Conservation (phyloP, 2,113 vertebrate genomes). For the Actenoides hombroni region DNA sequence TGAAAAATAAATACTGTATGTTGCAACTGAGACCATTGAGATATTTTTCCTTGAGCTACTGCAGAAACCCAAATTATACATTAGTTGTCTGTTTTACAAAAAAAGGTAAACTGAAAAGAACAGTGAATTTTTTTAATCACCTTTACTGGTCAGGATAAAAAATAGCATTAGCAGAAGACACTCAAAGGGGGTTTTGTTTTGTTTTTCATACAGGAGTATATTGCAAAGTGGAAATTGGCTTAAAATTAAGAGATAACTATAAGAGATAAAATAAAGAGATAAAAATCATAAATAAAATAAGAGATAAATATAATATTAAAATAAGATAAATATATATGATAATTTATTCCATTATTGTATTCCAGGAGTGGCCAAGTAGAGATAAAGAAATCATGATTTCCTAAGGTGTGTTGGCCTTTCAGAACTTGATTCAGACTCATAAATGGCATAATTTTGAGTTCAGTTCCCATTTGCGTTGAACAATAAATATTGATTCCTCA, state of each 20-base stretch:
- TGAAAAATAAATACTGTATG: background rate
- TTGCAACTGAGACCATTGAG: background rate
- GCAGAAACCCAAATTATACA: background rate
- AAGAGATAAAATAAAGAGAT: no score
- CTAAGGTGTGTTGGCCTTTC: background rate
- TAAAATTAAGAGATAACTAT: background rate
- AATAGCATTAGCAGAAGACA: background rate
- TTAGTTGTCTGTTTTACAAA: background rate
- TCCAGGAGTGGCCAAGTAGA: background rate
- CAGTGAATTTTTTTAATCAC: background rate
- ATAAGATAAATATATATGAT: background rate
- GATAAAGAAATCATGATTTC: slow-evolving; percentile 5
- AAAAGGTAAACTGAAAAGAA: background rate
- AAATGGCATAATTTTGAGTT: background rate
- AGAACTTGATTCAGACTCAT: background rate
- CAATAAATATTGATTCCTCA: background rate
- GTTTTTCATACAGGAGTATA: background rate
- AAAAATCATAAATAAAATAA: no score
- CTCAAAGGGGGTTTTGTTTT: background rate
- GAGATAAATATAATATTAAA: background rate
- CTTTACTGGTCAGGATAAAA: background rate
- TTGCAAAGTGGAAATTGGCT: background rate
- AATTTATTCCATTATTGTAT: background rate
- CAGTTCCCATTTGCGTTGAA: background rate
- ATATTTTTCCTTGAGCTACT: background rate